These are phyloP conservation scores for Pelagia noctiluca DNA, from an alignment of 30 jellyfish, hydroid and myxozoan genomes.

Conservation along the genomic window DNA sequence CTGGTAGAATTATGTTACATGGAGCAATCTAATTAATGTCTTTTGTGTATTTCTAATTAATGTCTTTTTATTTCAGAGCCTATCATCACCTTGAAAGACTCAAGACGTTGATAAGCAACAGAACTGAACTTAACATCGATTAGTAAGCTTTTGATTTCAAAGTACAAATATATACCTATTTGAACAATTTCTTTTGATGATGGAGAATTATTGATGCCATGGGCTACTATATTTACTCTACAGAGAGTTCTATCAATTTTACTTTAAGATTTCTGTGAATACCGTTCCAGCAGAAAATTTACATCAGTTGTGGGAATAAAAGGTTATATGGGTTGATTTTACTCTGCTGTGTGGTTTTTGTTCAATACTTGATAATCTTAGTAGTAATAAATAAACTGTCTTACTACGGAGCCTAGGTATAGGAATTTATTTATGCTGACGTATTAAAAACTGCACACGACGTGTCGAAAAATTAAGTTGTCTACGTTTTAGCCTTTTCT, in stretches of 20 bases:
- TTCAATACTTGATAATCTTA: too few species aligned
- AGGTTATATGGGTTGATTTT: too few species aligned
- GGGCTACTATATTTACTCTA: neutral
- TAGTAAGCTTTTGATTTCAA: too few species aligned
- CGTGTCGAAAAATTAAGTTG: too few species aligned
- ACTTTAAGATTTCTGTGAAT: neutral
- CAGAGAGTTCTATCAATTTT: neutral
- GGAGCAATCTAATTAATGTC: neutral
- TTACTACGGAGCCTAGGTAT: too few species aligned
- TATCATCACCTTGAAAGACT: slow-evolving; percentile 72
- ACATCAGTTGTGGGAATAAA: neutral
- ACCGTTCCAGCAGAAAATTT: neutral
- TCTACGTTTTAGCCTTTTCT: too few species aligned
- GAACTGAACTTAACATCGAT: slow-evolving; percentile 4
- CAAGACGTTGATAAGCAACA: slow-evolving; percentile 45
- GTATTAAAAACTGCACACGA: too few species aligned
- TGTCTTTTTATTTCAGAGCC: slow-evolving; percentile 40
- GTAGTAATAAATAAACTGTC: too few species aligned
- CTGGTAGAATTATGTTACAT: neutral
- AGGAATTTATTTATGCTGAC: too few species aligned
- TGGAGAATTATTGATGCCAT: neutral
- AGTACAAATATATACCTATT: too few species aligned
- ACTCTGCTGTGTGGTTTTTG: too few species aligned
- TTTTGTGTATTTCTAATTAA: neutral
- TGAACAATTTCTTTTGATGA: neutral